A percentile compares a stretch with the other conserved stretches of the same genome.
Conservation (phyloP, 1,140 invertebrate species). For the Ericerus pela region DNA sequence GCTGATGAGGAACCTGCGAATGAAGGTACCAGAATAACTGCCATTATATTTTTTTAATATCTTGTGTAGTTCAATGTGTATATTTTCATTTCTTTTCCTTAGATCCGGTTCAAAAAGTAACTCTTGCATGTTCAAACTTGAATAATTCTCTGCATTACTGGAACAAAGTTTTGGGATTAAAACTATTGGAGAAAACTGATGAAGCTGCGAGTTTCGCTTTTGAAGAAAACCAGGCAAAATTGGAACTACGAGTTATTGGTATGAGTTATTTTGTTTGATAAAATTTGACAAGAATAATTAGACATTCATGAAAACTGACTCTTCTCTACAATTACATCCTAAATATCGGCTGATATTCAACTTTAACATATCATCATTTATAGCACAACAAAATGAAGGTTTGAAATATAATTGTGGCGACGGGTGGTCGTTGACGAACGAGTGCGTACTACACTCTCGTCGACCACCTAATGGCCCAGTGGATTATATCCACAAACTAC, state of each 20-base stretch:
- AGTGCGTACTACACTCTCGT: no score
- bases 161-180: constrained; percentile 60
- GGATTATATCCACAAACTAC: no score
- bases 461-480: no score
- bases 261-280: no score
- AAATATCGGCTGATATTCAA: no score
- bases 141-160: constrained; percentile 64
- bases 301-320: no score
- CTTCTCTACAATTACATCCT: no score
- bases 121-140: constrained; percentile 62
- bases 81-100: constrained; percentile 24
- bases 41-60: constrained; percentile 15
- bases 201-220: constrained; percentile 52
- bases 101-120: constrained; percentile 74
- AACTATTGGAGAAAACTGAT: constrained; percentile 44
- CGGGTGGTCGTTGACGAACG: no score
- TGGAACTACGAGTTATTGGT: constrained; percentile 60
- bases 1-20: constrained; percentile 48
- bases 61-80: background rate
- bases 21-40: constrained; percentile 42
- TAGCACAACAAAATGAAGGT: no score
- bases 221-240: constrained; percentile 51
- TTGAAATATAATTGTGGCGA: no score
- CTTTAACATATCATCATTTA: no score
- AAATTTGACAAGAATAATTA: no score